These are phyloP conservation scores for Tyrannus savana DNA, from an alignment of 2,113 vertebrate genomes.

Conservation along the genomic window DNA sequence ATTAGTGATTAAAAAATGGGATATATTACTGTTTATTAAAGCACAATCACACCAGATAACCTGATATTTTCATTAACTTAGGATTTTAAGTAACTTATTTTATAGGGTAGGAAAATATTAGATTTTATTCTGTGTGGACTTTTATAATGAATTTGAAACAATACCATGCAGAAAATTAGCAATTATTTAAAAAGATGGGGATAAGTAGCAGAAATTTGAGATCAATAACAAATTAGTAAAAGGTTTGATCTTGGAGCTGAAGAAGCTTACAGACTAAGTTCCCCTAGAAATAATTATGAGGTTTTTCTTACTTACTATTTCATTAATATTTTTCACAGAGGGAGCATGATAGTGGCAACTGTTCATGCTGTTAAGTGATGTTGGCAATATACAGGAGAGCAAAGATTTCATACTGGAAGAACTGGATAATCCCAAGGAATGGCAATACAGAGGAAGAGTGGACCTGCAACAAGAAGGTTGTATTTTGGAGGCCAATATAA, in stretches of 20 bases:
- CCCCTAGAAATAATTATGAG: background rate
- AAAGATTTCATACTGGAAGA: background rate
- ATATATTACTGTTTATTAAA: background rate
- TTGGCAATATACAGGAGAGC: background rate
- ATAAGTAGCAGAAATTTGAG: background rate
- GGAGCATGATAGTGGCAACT: background rate
- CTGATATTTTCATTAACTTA: background rate
- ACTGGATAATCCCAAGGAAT: background rate
- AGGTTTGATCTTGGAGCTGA: background rate
- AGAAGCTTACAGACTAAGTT: background rate
- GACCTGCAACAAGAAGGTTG: background rate
- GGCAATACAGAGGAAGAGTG: background rate
- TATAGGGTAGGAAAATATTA: background rate
- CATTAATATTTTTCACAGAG: background rate
- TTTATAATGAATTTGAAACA: background rate
- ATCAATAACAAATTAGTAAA: background rate
- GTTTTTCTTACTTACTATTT: background rate
- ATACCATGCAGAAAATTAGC: background rate
- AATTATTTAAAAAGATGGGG: background rate
- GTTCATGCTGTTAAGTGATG: background rate
- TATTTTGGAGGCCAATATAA: background rate
- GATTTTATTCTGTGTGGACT: background rate
- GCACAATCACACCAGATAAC: background rate
- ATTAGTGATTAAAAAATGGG: background rate
- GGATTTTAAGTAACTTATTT: background rate